A percentile compares a stretch with the other conserved stretches of the same genome.
These are phyloP conservation scores for Gerris buenoi DNA, from an alignment of 1,140 invertebrate genomes.

Conservation along the genomic window DNA sequence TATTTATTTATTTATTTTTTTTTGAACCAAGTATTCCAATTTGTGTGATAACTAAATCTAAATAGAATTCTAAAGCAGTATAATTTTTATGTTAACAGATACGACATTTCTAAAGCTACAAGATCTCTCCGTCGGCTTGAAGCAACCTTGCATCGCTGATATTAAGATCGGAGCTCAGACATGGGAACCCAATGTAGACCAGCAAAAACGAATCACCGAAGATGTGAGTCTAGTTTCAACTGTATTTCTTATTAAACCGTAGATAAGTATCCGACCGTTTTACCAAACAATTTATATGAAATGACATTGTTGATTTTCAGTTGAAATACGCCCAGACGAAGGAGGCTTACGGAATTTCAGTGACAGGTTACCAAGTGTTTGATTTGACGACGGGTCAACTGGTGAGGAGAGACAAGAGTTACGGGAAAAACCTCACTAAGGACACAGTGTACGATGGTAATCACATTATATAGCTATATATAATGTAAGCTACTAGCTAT, in stretches of 20 bases:
- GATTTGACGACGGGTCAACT: not conserved
- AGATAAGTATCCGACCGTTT: too few relatives aligned
- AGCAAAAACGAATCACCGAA: not conserved
- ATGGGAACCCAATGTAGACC: not conserved
- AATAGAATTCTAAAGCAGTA: too few relatives aligned
- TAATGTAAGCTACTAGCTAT: not conserved
- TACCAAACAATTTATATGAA: too few relatives aligned
- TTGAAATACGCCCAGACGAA: not conserved
- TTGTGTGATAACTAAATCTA: not conserved
- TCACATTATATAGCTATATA: not conserved
- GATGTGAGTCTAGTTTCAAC: too few relatives aligned
- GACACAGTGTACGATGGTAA: not conserved
- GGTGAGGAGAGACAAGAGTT: not conserved
- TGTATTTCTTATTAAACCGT: too few relatives aligned
- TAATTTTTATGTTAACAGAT: slow-evolving; percentile 1
- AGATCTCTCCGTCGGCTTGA: not conserved
- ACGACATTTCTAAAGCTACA: not conserved
- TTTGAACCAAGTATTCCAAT: not conserved
- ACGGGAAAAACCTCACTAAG: not conserved
- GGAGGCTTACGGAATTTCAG: not conserved
- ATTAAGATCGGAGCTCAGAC: not conserved
- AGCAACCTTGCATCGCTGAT: not conserved
- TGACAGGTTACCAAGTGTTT: not conserved
- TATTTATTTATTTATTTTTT: not conserved
- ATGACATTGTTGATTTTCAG: not conserved